These are phyloP conservation scores for Ancistrus triradiatus DNA, from an alignment of 2,113 vertebrate species.

Conservation along the genomic window DNA sequence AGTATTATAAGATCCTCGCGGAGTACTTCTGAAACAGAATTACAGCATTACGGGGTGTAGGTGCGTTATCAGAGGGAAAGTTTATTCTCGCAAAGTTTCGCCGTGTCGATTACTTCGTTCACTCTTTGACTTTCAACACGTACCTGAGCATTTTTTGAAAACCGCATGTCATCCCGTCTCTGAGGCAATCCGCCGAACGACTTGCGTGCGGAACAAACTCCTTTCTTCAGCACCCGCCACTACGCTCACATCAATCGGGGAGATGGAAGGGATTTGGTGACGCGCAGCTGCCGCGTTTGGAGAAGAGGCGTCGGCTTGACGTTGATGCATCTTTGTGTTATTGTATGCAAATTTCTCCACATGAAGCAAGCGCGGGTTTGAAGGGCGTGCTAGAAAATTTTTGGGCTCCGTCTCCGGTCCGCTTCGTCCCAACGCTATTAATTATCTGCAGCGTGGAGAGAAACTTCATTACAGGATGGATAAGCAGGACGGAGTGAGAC, in stretches of 20 bases:
- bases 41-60: no score
- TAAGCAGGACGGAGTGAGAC: slow-evolving; percentile 40
- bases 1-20: no score
- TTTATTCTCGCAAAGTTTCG: no score
- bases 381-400: slow-evolving; percentile 66
- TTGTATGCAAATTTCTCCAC: slow-evolving; percentile 61
- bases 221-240: slow-evolving; percentile 20
- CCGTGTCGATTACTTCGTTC: no score
- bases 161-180: no score
- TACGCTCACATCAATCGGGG: slow-evolving; percentile 19
- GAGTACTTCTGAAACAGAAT: no score
- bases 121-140: no score
- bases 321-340: slow-evolving; percentile 61
- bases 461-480: slow-evolving; percentile 53
- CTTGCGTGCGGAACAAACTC: slow-evolving; percentile 14
- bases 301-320: no score
- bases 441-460: slow-evolving; percentile 59
- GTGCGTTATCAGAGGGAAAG: no score
- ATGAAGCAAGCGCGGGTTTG: slow-evolving; percentile 57
- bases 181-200: slow-evolving; percentile 19
- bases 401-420: slow-evolving; percentile 54
- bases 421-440: slow-evolving; percentile 58
- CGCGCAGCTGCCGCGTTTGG: no score
- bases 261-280: no score
- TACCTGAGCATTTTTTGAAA: no score